phyloP scores from a whole-genome alignment of 2,113 vertebrate genomes.

The Ammodytes marinus region DNA sequence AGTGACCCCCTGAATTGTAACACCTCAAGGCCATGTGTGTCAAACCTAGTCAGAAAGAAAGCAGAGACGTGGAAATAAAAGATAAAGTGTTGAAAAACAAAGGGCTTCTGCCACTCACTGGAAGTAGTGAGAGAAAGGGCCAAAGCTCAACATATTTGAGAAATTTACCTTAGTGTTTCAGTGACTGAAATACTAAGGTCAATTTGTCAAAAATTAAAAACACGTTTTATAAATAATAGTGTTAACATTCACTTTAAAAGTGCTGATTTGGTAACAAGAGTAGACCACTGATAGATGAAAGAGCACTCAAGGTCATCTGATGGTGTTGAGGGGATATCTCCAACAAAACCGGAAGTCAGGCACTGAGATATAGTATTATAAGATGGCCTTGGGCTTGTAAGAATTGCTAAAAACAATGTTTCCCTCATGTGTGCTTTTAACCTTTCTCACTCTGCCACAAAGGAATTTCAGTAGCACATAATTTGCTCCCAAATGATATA shows the following conservation, averaged over 20 bases:
- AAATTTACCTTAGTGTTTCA: too few species aligned
- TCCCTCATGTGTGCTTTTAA: background rate
- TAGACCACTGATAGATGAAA: background rate
- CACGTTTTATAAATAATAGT: background rate
- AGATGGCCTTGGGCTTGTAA: background rate
- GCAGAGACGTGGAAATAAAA: background rate
- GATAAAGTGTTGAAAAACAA: background rate
- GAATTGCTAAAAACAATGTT: background rate
- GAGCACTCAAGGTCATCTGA: too few species aligned
- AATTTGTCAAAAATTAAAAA: background rate
- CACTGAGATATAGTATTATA: background rate
- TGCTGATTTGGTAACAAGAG: too few species aligned
- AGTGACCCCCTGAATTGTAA: background rate
- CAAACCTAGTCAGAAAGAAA: background rate
- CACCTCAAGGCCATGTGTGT: background rate
- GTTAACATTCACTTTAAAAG: background rate
- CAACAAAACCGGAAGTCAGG: background rate
- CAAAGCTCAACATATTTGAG: background rate
- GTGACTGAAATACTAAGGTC: background rate
- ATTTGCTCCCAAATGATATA: conserved; percentile 3
- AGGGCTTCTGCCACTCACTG: background rate
- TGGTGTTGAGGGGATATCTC: background rate
- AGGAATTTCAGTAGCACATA: background rate
- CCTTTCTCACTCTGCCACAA: conserved; percentile 4
- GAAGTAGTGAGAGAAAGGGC: too few species aligned